Conservation (phyloP, 2,113 vertebrate species). For the Eidolon helvum region DNA sequence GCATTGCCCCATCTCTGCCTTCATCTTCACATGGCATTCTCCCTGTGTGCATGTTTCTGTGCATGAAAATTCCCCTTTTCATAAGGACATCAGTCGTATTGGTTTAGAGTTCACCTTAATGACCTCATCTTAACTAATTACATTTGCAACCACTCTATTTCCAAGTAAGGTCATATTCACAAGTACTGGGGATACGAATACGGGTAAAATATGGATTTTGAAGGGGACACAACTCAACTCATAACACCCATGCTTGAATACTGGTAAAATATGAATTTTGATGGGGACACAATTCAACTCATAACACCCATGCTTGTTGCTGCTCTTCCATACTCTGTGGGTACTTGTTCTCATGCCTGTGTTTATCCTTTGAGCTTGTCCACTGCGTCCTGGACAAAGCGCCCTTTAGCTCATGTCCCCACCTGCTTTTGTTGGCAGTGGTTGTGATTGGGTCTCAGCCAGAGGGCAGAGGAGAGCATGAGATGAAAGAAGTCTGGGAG, state of each 20-base stretch:
- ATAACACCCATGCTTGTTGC: too few species aligned
- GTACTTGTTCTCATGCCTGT: background rate
- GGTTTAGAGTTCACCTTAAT: background rate
- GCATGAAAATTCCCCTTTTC: background rate
- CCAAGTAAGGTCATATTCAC: background rate
- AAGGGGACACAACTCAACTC: background rate
- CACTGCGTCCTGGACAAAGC: background rate
- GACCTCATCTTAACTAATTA: background rate
- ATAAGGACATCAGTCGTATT: background rate
- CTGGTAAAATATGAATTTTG: background rate
- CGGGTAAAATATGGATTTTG: background rate
- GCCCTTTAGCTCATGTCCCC: background rate
- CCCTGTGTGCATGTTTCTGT: background rate
- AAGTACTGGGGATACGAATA: background rate
- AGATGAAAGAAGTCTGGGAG: background rate
- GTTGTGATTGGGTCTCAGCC: background rate
- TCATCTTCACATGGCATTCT: background rate
- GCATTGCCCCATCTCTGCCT: background rate
- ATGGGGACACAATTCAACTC: background rate
- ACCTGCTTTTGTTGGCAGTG: background rate
- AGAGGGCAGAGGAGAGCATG: background rate
- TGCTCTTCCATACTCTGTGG: fast-evolving
- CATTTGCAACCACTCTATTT: background rate
- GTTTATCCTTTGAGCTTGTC: background rate
- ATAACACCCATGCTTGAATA: too few species aligned